These are phyloP conservation scores for Actinia equina DNA, from an alignment of 64 coral and sea anemone genomes.

Conservation along the genomic window DNA sequence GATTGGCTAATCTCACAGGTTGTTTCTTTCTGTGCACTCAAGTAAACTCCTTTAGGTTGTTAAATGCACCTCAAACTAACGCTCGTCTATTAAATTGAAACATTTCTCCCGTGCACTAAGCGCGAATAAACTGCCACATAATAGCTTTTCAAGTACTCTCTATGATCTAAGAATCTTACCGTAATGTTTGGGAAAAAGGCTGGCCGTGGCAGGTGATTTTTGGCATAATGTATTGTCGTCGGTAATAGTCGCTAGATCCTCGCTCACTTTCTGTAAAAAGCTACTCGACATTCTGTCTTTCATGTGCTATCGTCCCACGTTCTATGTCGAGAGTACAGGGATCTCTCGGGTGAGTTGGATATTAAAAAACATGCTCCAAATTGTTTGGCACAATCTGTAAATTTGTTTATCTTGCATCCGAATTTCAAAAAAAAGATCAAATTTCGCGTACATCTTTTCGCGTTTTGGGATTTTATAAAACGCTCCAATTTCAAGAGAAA, in stretches of 20 bases:
- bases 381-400: too few relatives aligned
- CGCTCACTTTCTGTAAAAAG: neutral
- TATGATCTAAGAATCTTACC: neutral
- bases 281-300: neutral
- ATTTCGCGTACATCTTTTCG: too few relatives aligned
- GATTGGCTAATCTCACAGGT: neutral
- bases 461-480: neutral
- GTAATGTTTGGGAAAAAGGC: neutral
- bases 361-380: too few relatives aligned
- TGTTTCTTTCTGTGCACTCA: neutral
- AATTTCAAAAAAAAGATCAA: neutral
- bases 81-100: neutral
- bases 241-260: neutral
- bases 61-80: neutral
- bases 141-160: neutral
- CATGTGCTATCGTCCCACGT: neutral
- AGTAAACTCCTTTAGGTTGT: neutral
- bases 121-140: neutral
- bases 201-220: neutral
- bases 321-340: too few relatives aligned
- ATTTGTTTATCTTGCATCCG: too few relatives aligned
- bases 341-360: too few relatives aligned
- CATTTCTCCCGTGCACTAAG: neutral
- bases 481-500: neutral
- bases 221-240: neutral